Conservation (phyloP, 1,140 invertebrate genomes). For the Vanessa atalanta region DNA sequence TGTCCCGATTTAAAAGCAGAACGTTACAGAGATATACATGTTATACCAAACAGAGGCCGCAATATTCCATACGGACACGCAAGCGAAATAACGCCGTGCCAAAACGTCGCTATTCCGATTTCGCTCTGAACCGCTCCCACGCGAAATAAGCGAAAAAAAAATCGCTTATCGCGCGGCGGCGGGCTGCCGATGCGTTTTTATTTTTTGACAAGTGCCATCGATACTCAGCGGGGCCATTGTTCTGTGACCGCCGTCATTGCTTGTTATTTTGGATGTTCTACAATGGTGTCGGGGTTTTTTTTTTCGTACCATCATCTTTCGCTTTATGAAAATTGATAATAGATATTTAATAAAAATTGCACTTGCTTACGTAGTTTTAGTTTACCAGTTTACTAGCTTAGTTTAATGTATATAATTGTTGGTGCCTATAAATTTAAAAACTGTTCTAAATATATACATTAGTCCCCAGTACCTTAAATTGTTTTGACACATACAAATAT, state of each 20-base stretch:
- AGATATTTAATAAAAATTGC: not conserved
- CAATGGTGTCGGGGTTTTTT: constrained; percentile 33
- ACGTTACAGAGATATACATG: not conserved
- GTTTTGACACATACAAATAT: too few species aligned
- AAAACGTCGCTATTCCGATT: constrained; percentile 50
- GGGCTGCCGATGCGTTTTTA: constrained; percentile 58
- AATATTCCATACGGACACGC: constrained; percentile 32
- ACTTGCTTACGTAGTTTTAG: too few species aligned
- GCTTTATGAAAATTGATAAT: not conserved
- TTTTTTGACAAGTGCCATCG: constrained; percentile 75
- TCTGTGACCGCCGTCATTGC: constrained; percentile 56
- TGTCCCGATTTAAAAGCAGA: not conserved
- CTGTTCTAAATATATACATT: too few species aligned
- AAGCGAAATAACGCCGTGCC: constrained; percentile 32
- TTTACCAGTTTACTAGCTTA: too few species aligned
- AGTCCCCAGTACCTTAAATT: too few species aligned
- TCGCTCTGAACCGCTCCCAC: constrained; percentile 45
- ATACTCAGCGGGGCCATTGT: constrained; percentile 62
- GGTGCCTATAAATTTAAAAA: too few species aligned
- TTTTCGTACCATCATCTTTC: constrained; percentile 2
- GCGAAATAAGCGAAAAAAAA: constrained; percentile 50
- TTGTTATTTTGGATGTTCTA: constrained; percentile 54
- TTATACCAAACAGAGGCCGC: not conserved
- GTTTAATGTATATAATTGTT: too few species aligned
- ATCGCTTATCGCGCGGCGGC: constrained; percentile 47